Conservation (phyloP, 1,140 invertebrate genomes). For the Colletes gigas region DNA sequence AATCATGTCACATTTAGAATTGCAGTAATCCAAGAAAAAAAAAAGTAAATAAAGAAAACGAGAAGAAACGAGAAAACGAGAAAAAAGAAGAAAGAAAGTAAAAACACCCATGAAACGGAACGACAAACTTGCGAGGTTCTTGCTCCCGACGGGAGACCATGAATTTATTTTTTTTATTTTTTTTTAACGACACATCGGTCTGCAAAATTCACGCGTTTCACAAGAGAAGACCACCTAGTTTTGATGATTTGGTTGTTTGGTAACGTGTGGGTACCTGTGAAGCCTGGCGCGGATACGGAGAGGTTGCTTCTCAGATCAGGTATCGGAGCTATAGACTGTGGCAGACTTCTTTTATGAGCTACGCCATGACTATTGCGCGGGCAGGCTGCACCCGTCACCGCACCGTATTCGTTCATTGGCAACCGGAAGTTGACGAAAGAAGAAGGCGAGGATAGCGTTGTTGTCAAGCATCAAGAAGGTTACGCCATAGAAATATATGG, state of each 20-base stretch:
- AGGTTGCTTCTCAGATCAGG: constrained; percentile 91
- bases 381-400: constrained; percentile 79
- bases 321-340: constrained; percentile 88
- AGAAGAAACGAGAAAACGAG: neutral
- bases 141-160: constrained; percentile 24
- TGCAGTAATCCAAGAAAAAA: neutral
- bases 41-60: neutral
- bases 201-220: constrained; percentile 55
- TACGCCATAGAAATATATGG: constrained; percentile 80
- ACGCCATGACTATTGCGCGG: constrained; percentile 91
- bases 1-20: constrained; percentile 37
- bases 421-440: constrained; percentile 77
- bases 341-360: constrained; percentile 90
- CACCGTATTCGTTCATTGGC: constrained; percentile 72
- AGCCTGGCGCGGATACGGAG: constrained; percentile 83
- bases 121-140: constrained; percentile 30
- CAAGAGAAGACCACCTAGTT: constrained; percentile 67
- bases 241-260: constrained; percentile 62
- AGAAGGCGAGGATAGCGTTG: constrained; percentile 78
- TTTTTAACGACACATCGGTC: constrained; percentile 29
- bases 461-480: constrained; percentile 80
- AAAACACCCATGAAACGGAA: constrained; percentile 13
- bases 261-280: constrained; percentile 83
- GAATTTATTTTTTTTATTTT: constrained; percentile 27
- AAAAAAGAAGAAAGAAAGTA: neutral